A percentile compares a stretch with the other conserved stretches of the same genome.
These are phyloP conservation scores for Holcopasites calliopsidis DNA, from an alignment of 1,140 invertebrate genomes.

Conservation along the genomic window DNA sequence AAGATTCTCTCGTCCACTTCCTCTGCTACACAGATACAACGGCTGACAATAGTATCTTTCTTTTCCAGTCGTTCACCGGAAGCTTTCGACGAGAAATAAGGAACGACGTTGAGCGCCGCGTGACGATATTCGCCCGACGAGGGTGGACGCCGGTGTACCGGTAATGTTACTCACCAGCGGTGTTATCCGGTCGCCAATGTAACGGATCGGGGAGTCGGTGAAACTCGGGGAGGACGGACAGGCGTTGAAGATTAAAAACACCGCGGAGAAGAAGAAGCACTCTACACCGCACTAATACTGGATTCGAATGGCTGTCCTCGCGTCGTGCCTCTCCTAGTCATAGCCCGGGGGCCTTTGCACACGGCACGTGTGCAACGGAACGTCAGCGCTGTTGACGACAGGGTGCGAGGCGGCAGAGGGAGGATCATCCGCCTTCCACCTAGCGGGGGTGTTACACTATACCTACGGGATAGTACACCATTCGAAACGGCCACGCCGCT, in stretches of 20 bases:
- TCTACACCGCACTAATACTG: constrained; percentile 79
- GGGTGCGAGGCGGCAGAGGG: constrained; percentile 42
- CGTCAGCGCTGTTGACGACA: constrained; percentile 70
- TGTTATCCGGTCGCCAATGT: constrained; percentile 47
- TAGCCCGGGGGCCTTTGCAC: constrained; percentile 77
- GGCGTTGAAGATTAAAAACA: constrained; percentile 55
- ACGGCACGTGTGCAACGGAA: constrained; percentile 77
- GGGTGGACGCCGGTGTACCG: not conserved
- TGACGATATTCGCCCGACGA: too few species aligned
- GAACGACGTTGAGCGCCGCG: too few species aligned
- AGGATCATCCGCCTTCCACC: constrained; percentile 34
- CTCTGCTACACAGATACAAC: too few species aligned
- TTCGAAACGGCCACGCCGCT: constrained; percentile 1
- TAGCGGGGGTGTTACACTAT: constrained; percentile 49
- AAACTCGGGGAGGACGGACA: constrained; percentile 41
- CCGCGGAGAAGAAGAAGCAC: constrained; percentile 62
- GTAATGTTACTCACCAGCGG: constrained; percentile 56
- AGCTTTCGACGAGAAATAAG: too few species aligned
- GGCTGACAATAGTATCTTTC: too few species aligned
- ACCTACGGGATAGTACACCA: not conserved
- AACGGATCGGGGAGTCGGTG: constrained; percentile 13
- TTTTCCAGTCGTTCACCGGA: too few species aligned
- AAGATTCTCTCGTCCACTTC: not conserved
- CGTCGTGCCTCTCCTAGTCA: constrained; percentile 77
- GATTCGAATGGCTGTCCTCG: constrained; percentile 78